phyloP scores from a whole-genome alignment of 2,797 vertebrate species.

The Gymnoscopelus braueri region DNA sequence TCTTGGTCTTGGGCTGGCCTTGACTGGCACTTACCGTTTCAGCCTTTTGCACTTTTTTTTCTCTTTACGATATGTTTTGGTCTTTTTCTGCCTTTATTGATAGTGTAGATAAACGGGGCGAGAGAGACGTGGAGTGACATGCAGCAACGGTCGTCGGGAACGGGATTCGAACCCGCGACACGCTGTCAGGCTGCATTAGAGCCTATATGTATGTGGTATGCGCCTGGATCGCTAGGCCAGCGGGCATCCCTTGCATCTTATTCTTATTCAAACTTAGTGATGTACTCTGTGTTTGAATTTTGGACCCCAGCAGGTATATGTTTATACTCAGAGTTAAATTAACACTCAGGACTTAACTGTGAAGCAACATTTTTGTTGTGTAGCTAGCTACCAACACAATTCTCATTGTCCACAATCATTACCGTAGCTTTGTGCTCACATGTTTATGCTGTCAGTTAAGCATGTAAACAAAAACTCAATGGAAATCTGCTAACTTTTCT shows the following conservation, averaged over 20 bases:
- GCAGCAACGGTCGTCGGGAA: no score
- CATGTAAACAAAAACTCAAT: constrained; percentile 16
- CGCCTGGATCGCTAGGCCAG: no score
- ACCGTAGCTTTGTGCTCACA: not conserved
- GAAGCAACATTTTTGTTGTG: not conserved
- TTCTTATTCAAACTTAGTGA: not conserved
- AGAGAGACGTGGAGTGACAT: no score
- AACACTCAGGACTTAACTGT: not conserved
- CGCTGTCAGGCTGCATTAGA: no score
- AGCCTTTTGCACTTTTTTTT: not conserved
- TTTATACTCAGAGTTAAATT: no score
- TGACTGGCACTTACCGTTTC: not conserved
- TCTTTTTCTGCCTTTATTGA: no score
- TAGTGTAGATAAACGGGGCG: no score
- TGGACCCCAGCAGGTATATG: not conserved
- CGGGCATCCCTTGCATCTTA: not conserved
- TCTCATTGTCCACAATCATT: constrained; percentile 16
- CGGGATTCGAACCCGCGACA: no score
- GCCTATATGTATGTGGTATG: no score
- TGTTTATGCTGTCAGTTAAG: not conserved
- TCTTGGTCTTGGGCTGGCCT: no score
- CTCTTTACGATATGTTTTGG: no score
- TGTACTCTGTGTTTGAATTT: not conserved
- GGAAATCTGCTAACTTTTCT: not conserved
- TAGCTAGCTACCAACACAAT: constrained; percentile 6